Percentiles rank a stretch among this genome's conserved stretches.
Conservation (phyloP, 2,113 vertebrate genomes). For the Seriola rivoliana region DNA sequence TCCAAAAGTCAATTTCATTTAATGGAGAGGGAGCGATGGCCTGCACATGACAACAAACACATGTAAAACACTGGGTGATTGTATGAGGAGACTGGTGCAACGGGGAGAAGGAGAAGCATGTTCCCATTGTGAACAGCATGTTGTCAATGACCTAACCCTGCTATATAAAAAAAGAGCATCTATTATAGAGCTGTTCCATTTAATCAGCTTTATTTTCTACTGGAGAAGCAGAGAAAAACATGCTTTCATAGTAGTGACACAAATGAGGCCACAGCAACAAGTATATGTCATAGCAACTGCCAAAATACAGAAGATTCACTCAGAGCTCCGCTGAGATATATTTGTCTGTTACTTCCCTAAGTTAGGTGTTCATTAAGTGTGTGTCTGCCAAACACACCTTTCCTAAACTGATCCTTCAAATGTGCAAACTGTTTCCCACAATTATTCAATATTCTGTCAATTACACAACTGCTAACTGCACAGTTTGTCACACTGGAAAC, state of each 20-base stretch:
- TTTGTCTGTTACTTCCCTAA: neutral
- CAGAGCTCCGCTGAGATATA: neutral
- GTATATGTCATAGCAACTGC: neutral
- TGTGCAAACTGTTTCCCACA: constrained; percentile 9
- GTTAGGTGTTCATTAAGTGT: neutral
- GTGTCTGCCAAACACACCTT: neutral
- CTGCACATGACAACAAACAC: constrained; percentile 4
- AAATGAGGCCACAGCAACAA: neutral
- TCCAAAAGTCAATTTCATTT: constrained; percentile 6
- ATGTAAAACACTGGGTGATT: neutral
- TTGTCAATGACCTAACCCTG: constrained; percentile 35
- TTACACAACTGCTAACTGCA: constrained; percentile 10
- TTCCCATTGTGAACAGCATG: constrained; percentile 31
- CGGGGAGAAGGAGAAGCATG: neutral
- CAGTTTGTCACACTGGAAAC: constrained; percentile 8
- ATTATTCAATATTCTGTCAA: constrained; percentile 26
- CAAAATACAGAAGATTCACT: neutral
- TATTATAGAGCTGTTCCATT: neutral
- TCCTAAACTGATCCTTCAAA: constrained; percentile 20
- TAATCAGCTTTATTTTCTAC: constrained; percentile 10
- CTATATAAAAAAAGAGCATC: neutral
- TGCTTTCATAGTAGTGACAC: neutral
- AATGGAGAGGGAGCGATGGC: neutral
- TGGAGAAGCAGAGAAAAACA: neutral
- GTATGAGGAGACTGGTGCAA: neutral